Evolutionary conservation across 2,797 vertebrate genomes (phyloP), one percentile per base, ranked within the genome.

Genomic region (Merluccius polli): DNA sequence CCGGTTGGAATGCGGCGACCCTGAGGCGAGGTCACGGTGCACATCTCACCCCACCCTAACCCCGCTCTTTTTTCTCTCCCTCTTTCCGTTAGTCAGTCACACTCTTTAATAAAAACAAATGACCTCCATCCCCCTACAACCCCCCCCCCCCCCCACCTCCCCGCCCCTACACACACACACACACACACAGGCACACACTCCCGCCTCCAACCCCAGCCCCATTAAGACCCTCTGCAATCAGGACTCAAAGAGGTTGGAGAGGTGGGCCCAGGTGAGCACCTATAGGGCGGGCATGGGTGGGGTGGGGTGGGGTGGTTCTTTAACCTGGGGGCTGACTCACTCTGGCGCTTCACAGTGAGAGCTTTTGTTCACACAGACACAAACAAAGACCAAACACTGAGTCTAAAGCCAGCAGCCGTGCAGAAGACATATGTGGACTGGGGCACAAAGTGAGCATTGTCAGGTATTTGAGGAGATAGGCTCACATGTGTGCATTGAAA

Each of bases 41-140:
- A 87, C 80, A 87, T 32, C 67, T 69, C 67, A 69, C 29, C 85
- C 82, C 78, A 44, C 21, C 73, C 29, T 33, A 15, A 71, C 73
- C 24, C n/a, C 52, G 67, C 73, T 13, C 2, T 27, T 13, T 65
- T 65, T 12, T 24, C 8, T 27, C n/a, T 27, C 59, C 59, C 59
- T 82, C 75, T 72, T 80, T 81, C 84, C 80, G 70, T 82, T 78
- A 88, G 83, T 89, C 82, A 86, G 86, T 89, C 85, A 83, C 89
- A 90, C 89, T 89, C 87, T 92, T 87, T 91, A 90, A 91, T 91
- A 90, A 90, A 65, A 86, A 82, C 75, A 83, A 88, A 85, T 70
- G 67, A 86, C 78, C 89, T 65, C 59, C 52, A 63, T 4, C 59
- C 59, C n/a, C 59, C 24, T 2, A 8, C 18, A 7, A 16, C 44